Percentiles rank a stretch among this genome's conserved stretches.
Conservation (phyloP, 1,140 invertebrate species). For the Aphidius gifuensis region DNA sequence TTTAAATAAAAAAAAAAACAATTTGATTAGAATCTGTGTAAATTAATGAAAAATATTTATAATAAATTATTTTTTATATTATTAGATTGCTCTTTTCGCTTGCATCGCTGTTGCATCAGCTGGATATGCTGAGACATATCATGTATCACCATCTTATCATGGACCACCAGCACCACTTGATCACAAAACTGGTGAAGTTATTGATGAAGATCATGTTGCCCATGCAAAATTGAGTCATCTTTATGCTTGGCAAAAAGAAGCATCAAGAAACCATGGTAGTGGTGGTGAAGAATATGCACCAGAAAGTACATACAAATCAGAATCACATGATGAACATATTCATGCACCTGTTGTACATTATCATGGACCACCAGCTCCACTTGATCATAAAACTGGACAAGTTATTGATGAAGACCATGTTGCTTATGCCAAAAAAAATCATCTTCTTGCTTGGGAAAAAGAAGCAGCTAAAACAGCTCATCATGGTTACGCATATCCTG, state of each 20-base stretch:
- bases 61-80: background rate
- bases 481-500: too few species aligned
- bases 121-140: slow-evolving; percentile 1
- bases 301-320: slow-evolving; percentile 17
- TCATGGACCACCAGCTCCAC: slow-evolving; percentile 40
- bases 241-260: slow-evolving; percentile 49
- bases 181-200: slow-evolving; percentile 51
- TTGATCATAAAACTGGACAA: slow-evolving; percentile 53
- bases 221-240: slow-evolving; percentile 57
- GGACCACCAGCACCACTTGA: slow-evolving; percentile 27
- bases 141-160: background rate
- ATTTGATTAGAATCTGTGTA: too few species aligned
- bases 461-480: too few species aligned
- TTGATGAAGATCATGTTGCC: slow-evolving; percentile 59
- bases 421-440: slow-evolving; percentile 59
- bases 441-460: slow-evolving; percentile 56
- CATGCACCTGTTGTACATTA: slow-evolving; percentile 27
- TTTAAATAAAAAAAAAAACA: too few species aligned
- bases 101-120: slow-evolving; percentile 26
- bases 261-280: slow-evolving; percentile 37
- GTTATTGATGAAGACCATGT: slow-evolving; percentile 64
- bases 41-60: too few species aligned
- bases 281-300: slow-evolving; percentile 29
- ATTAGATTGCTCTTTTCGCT: slow-evolving; percentile 26
- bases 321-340: slow-evolving; percentile 4